Evolutionary conservation across 2,797 vertebrate species (phyloP).

Genomic region (Aselliscus stoliczkanus): DNA sequence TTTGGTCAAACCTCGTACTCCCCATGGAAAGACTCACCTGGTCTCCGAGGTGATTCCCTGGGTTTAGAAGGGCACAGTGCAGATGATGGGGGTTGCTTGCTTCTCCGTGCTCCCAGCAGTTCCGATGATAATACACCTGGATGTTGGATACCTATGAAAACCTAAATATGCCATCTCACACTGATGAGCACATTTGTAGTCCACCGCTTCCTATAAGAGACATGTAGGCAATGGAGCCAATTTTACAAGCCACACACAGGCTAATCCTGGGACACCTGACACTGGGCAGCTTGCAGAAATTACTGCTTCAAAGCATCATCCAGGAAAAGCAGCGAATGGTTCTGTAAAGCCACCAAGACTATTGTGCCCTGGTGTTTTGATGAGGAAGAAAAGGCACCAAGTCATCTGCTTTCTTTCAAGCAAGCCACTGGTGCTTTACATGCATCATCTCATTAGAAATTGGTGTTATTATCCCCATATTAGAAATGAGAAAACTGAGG

Average conservation of each 20-base stretch:
- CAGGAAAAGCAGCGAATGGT: neutral
- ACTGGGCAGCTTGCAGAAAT: neutral
- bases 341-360: neutral
- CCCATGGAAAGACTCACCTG: neutral
- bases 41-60: neutral
- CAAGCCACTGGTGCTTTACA: neutral
- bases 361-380: neutral
- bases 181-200: neutral
- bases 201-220: neutral
- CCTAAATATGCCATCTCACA: neutral
- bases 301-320: neutral
- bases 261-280: neutral
- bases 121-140: neutral
- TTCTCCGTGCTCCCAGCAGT: neutral
- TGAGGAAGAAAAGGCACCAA: neutral
- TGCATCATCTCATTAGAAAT: neutral
- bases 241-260: neutral
- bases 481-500: neutral
- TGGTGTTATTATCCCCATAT: neutral
- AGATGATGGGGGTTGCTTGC: neutral
- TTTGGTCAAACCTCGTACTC: neutral
- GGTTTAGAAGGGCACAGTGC: neutral
- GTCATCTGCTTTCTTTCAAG: neutral
- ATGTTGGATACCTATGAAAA: neutral
- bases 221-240: neutral